phyloP scores from a whole-genome alignment of 2,888 invertebrate species.

The Hartigia nigra region DNA sequence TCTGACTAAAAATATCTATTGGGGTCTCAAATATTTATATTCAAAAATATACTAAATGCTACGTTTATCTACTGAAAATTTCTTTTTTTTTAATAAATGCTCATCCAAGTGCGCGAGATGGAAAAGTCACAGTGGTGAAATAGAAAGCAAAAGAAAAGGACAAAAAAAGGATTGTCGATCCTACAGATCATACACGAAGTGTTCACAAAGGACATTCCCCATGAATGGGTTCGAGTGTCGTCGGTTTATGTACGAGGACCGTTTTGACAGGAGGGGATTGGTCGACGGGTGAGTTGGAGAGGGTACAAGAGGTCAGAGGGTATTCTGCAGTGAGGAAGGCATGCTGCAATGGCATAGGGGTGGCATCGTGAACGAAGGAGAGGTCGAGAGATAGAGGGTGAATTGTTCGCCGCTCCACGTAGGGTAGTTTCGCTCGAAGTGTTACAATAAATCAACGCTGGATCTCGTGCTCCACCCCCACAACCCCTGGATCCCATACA shows the following conservation, averaged over 20 bases:
- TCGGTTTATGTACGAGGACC: constrained; percentile 1
- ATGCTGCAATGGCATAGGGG: neutral
- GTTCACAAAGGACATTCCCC: neutral
- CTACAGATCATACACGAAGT: neutral
- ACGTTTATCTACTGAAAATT: neutral
- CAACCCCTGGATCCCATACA: constrained; percentile 28
- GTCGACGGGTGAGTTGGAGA: neutral
- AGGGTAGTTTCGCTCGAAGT: constrained; percentile 47
- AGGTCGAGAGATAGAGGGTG: constrained; percentile 16
- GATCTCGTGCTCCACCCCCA: constrained; percentile 48
- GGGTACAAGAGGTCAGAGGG: constrained; percentile 7
- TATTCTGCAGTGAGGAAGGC: neutral
- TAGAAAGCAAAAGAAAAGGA: neutral
- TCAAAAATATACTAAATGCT: neutral
- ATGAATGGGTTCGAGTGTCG: constrained; percentile 10
- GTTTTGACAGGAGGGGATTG: constrained; percentile 9
- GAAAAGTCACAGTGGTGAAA: neutral
- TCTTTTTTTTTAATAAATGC: neutral
- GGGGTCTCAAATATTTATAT: neutral
- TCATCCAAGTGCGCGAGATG: neutral
- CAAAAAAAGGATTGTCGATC: neutral
- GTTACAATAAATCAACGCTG: constrained; percentile 56
- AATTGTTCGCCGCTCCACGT: constrained; percentile 18
- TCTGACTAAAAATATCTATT: neutral
- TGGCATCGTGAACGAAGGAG: neutral